Conservation (phyloP, 2,113 vertebrate species). For the Macrotis lagotis region DNA sequence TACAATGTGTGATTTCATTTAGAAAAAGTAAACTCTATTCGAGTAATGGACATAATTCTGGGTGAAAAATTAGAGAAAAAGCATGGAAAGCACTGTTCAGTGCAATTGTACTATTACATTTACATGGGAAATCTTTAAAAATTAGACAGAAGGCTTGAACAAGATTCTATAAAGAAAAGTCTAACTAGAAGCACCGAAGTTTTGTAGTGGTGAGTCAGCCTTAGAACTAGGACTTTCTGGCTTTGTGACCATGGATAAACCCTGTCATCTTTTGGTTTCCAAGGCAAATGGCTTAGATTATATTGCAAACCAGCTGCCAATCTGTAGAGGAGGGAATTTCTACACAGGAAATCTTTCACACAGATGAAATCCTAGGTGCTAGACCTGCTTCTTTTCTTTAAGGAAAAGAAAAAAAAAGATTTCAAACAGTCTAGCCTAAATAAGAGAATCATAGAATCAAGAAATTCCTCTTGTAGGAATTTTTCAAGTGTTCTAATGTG, state of each 20-base stretch:
- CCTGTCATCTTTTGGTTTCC: background rate
- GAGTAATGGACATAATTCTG: background rate
- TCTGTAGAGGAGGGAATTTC: background rate
- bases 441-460: background rate
- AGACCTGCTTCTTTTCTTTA: too few relatives aligned
- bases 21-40: background rate
- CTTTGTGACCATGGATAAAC: background rate
- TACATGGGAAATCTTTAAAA: background rate
- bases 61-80: too few relatives aligned
- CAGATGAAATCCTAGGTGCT: background rate
- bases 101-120: background rate
- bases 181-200: background rate
- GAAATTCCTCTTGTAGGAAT: background rate
- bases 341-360: background rate
- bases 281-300: background rate
- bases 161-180: background rate
- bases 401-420: background rate
- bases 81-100: background rate
- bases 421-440: background rate
- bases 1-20: background rate
- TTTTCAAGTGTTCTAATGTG: background rate
- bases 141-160: background rate
- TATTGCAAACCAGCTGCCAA: background rate
- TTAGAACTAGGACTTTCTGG: background rate
- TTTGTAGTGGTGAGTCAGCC: background rate